Evolutionary conservation across 1,140 invertebrate genomes (phyloP).

Genomic region (Anoplolepis gracilipes): DNA sequence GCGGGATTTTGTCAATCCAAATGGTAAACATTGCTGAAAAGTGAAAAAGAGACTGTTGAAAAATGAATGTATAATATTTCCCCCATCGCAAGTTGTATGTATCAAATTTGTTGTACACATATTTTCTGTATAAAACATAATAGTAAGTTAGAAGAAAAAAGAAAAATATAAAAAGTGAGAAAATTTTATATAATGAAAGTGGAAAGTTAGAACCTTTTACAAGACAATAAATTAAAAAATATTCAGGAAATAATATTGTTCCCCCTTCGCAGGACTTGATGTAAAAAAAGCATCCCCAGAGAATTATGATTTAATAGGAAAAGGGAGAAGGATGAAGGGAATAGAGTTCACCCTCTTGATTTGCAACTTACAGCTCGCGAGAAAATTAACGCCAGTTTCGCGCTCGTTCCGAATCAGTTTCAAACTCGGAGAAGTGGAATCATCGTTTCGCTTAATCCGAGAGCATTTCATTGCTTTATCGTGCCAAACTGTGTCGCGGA

Average conservation of each 20-base stretch:
- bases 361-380: conserved; percentile 26
- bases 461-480: conserved; percentile 29
- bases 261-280: neutral
- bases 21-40: neutral
- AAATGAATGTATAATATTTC: neutral
- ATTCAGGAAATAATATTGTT: conserved; percentile 33
- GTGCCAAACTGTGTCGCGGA: conserved; percentile 5
- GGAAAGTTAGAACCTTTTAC: conserved; percentile 34
- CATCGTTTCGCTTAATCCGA: conserved; percentile 45
- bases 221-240: conserved; percentile 37
- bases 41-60: neutral
- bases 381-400: conserved; percentile 43
- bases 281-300: conserved; percentile 5
- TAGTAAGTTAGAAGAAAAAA: neutral
- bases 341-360: neutral
- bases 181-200: conserved; percentile 16
- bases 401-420: conserved; percentile 45
- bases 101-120: neutral
- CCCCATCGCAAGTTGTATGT: neutral
- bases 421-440: conserved; percentile 53
- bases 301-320: conserved; percentile 51
- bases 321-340: too few relatives aligned
- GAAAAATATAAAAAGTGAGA: neutral
- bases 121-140: neutral
- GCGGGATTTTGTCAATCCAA: conserved; percentile 5